Base-by-base conservation (phyloP, 2,797 vertebrate species). In the Discoglossus pictus region DNA sequence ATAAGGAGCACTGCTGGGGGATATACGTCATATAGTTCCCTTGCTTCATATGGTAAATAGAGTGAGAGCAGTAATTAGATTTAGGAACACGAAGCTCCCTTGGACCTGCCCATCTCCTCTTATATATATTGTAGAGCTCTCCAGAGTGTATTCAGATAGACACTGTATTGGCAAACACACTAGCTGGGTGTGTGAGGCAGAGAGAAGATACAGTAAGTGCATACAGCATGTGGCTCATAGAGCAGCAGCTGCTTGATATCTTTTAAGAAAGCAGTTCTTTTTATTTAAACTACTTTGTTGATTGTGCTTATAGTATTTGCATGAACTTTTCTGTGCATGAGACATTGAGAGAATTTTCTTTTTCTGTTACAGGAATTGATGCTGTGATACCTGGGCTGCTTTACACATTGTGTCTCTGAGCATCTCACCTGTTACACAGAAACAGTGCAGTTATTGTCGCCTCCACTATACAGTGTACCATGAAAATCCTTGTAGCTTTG, bases 401-500 rank as follows among this genome's bases (percentile, higher is more conserved):
- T 8, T 6, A 8, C 24, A 59, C 23, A 31, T 9, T 25, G 24
- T 47, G 42, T 34, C 1, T 11, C 21, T 23, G 20, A 52, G 25
- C 18, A 12, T 13, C 20, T 16, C 52, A 63, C 43, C 43, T 35
- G 42, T 21, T 8, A 4, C 43, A 53, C 23, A 23, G 27, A 48
- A 23, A 36, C 42, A 47, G 40, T n/a, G n/a, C 16, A 9, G 11
- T 43, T 23, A 10, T 24, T 24, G 34, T 53, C 38, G 35, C 38
- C 61, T 52, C 38, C 80, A 21, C 10, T n/a, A 54, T 7, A 43
- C 6, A n/a, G 51, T 53, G 34, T 62, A 74, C 39, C 63, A 97
- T 96, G 95, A 97, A 92, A 75, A 78, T 88, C 61, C 65, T 90
- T 13, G 67, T 95, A 35, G 87, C 90, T 7, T 70, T 91, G 65